Evolutionary conservation across 2,888 invertebrate species (phyloP).

Genomic region (Morpho helenor): DNA sequence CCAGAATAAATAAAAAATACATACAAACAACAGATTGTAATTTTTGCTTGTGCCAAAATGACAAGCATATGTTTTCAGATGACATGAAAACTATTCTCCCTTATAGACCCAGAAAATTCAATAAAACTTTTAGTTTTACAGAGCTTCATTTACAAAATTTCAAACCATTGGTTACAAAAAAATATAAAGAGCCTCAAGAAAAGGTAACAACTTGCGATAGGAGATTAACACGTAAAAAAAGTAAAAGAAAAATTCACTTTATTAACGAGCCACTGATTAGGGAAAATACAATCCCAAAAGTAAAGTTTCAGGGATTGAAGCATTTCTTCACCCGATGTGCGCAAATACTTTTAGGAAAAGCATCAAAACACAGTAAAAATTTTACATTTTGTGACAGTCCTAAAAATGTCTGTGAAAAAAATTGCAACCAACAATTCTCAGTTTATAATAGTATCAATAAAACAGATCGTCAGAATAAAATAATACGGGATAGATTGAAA

Average conservation of each 20-base stretch:
- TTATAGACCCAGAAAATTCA: conserved; percentile 38
- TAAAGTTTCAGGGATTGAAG: conserved; percentile 6
- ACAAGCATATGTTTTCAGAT: conserved; percentile 8
- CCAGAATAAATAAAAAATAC: conserved; percentile 18
- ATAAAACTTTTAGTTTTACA: conserved; percentile 34
- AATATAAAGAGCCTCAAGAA: conserved; percentile 1
- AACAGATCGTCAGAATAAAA: not conserved
- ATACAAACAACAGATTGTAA: conserved; percentile 10
- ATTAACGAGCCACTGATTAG: not conserved
- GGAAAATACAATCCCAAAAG: not conserved
- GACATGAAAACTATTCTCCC: conserved; percentile 40
- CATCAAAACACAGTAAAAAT: not conserved
- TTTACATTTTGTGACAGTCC: not conserved
- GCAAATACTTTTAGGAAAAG: conserved; percentile 7
- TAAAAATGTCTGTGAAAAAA: not conserved
- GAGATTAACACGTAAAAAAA: conserved; percentile 26
- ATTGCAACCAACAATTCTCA: not conserved
- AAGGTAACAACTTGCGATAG: conserved; percentile 9
- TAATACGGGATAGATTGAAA: not conserved
- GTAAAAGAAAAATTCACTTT: conserved; percentile 16
- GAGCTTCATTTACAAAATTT: conserved; percentile 20
- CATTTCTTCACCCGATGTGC: conserved; percentile 18
- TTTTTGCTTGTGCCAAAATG: conserved; percentile 7
- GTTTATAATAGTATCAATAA: not conserved
- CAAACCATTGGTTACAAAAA: not conserved